Evolutionary conservation across 2,888 invertebrate species (phyloP).

Genomic region (Lasioglossum pauxillum): DNA sequence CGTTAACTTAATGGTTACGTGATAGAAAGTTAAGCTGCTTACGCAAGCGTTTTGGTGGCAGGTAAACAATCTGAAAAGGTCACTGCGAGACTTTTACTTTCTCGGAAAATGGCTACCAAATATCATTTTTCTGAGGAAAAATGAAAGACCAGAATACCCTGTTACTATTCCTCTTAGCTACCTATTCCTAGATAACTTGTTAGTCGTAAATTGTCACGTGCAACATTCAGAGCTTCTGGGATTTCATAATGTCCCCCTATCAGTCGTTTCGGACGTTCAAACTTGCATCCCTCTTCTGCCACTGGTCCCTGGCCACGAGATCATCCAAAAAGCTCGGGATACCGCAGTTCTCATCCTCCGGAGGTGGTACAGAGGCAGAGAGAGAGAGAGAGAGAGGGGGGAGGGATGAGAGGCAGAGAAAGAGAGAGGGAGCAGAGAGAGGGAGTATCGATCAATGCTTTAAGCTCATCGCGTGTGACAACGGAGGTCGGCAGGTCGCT

Average conservation of each 20-base stretch:
- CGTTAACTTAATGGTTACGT: neutral
- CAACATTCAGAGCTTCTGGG: neutral
- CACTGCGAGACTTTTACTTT: neutral
- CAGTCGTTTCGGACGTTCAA: neutral
- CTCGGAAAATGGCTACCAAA: neutral
- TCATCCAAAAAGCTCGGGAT: slow-evolving; percentile 19
- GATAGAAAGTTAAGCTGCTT: neutral
- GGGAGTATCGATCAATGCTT: slow-evolving; percentile 55
- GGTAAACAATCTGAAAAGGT: neutral
- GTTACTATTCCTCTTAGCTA: neutral
- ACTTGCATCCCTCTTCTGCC: neutral
- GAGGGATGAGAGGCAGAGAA: neutral
- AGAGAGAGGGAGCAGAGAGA: neutral
- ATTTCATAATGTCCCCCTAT: neutral
- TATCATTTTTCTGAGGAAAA: neutral
- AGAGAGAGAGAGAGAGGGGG: neutral
- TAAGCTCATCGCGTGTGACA: slow-evolving; percentile 51
- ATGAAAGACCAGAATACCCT: neutral
- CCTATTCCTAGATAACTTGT: neutral
- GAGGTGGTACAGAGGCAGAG: neutral
- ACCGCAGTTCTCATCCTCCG: slow-evolving; percentile 8
- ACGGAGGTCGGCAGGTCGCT: slow-evolving; percentile 43
- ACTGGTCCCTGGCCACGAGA: slow-evolving; percentile 1
- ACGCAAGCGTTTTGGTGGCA: neutral
- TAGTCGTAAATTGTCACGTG: neutral